Percentiles rank a stretch among this genome's conserved stretches.
These are phyloP conservation scores for Taxidea taxus DNA, from an alignment of 2,113 vertebrate species.

Conservation along the genomic window DNA sequence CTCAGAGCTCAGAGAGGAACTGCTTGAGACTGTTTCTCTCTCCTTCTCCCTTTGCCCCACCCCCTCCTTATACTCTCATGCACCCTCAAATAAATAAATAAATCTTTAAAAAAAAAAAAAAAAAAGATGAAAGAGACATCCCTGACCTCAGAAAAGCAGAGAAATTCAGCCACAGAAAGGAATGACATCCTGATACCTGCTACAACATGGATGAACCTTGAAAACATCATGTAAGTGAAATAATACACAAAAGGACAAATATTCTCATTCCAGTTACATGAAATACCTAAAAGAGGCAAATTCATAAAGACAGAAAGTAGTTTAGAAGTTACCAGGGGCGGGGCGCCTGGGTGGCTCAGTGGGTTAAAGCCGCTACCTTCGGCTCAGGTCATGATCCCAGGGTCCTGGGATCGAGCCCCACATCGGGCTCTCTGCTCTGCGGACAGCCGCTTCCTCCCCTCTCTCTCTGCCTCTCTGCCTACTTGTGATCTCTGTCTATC, in stretches of 20 bases:
- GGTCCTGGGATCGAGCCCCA: no score
- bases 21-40: not conserved
- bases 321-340: not conserved
- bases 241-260: conserved; percentile 16
- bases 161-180: not conserved
- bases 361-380: no score
- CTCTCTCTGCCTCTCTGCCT: no score
- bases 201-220: not conserved
- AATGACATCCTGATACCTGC: not conserved
- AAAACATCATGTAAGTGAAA: not conserved
- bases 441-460: no score
- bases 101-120: not conserved
- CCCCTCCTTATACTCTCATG: not conserved
- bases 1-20: not conserved
- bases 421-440: no score
- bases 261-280: not conserved
- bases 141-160: not conserved
- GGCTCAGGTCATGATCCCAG: no score
- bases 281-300: not conserved
- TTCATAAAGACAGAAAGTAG: not conserved
- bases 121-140: not conserved
- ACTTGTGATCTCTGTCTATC: no score
- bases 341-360: no score
- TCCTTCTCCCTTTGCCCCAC: not conserved
- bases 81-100: not conserved